phyloP scores from a whole-genome alignment of 2,888 invertebrate genomes.

The Saturnia japonica region DNA sequence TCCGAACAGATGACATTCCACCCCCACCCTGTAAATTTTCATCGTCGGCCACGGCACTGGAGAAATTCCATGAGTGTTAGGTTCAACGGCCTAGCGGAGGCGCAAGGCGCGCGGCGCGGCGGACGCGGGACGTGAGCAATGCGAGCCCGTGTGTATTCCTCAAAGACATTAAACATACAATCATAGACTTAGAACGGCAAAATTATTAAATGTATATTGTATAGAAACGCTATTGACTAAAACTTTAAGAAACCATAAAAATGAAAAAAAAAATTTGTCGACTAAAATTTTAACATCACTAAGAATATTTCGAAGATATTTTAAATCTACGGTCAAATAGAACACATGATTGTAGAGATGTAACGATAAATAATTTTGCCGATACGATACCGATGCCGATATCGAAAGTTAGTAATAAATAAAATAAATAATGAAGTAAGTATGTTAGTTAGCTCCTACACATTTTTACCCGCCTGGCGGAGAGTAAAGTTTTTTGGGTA shows the following conservation, averaged over 20 bases:
- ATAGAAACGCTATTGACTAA: neutral
- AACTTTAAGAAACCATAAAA: too few species aligned
- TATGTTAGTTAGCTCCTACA: too few species aligned
- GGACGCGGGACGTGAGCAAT: conserved; percentile 1
- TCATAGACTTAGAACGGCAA: conserved; percentile 38
- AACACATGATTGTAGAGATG: neutral
- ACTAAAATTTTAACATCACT: neutral
- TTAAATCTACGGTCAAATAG: neutral
- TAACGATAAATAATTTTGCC: too few species aligned
- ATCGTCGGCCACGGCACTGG: conserved; percentile 64
- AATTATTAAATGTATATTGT: neutral
- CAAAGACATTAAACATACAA: neutral
- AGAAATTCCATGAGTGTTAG: conserved; percentile 80
- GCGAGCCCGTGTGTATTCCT: conserved; percentile 7
- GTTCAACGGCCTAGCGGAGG: conserved; percentile 78
- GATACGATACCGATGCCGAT: too few species aligned
- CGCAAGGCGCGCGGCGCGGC: conserved; percentile 34
- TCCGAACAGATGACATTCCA: conserved; percentile 24
- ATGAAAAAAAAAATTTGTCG: neutral
- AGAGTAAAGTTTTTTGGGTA: too few species aligned
- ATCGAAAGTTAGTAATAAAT: too few species aligned
- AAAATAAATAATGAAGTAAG: too few species aligned
- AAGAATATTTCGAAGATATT: neutral
- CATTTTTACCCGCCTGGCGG: too few species aligned
- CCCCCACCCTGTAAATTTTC: conserved; percentile 64